Conservation (phyloP, 2,888 invertebrate genomes). For the Pyrgus malvae region DNA sequence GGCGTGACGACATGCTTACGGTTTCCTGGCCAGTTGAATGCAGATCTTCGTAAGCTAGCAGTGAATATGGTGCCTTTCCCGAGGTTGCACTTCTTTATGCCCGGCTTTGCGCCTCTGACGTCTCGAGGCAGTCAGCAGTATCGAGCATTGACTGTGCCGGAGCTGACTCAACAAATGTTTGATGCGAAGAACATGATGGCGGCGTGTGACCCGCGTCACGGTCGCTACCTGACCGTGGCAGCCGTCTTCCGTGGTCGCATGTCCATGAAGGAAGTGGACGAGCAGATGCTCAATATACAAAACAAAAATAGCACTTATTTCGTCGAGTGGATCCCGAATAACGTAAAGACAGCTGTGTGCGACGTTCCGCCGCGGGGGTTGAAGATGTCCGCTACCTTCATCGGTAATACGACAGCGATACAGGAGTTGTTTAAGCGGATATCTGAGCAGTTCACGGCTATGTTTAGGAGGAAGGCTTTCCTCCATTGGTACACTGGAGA, state of each 20-base stretch:
- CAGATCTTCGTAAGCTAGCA: too few relatives aligned
- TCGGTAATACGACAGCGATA: slow-evolving; percentile 92
- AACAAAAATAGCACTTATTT: slow-evolving; percentile 90
- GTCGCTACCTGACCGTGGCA: slow-evolving; percentile 80
- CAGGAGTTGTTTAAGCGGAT: slow-evolving; percentile 89
- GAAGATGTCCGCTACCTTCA: slow-evolving; percentile 94
- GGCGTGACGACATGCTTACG: slow-evolving; percentile 68
- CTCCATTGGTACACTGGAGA: too few relatives aligned
- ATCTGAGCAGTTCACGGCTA: not conserved
- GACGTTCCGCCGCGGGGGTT: slow-evolving; percentile 86
- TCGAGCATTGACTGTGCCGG: slow-evolving; percentile 92
- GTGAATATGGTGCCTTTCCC: slow-evolving; percentile 90
- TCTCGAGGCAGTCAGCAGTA: slow-evolving; percentile 94
- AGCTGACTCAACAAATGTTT: slow-evolving; percentile 92
- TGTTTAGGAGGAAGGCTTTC: not conserved
- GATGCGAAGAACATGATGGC: too few relatives aligned
- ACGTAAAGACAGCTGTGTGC: slow-evolving; percentile 92
- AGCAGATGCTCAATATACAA: slow-evolving; percentile 84
- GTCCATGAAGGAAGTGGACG: slow-evolving; percentile 98
- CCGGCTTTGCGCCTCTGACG: slow-evolving; percentile 84
- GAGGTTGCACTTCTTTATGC: slow-evolving; percentile 80
- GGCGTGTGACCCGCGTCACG: too few relatives aligned
- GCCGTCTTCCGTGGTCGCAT: slow-evolving; percentile 94
- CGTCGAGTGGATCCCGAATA: slow-evolving; percentile 90
- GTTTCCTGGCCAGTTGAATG: slow-evolving; percentile 80